phyloP scores from a whole-genome alignment of 2,797 vertebrate genomes.

The Manis crassicaudata region DNA sequence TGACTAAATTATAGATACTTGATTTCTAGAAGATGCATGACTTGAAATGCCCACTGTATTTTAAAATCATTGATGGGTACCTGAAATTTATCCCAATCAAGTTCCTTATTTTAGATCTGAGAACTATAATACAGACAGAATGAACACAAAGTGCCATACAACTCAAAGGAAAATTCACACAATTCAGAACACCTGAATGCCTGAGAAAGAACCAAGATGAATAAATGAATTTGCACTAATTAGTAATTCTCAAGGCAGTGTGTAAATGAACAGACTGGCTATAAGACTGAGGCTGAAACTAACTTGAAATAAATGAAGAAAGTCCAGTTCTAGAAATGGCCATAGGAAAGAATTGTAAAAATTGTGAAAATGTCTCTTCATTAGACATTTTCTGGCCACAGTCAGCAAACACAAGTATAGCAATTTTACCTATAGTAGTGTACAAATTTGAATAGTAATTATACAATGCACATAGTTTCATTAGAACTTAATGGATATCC shows the following conservation, averaged over 20 bases:
- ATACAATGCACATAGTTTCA: not conserved
- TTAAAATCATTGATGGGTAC: not conserved
- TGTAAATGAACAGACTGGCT: not conserved
- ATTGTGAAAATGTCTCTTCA: not conserved
- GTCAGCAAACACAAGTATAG: not conserved
- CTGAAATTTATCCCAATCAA: not conserved
- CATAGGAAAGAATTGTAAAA: not conserved
- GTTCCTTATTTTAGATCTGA: conserved; percentile 7
- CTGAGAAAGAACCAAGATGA: not conserved
- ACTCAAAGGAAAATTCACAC: not conserved
- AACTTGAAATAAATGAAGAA: not conserved
- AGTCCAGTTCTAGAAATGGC: not conserved
- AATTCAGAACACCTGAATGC: not conserved
- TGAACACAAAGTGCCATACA: not conserved
- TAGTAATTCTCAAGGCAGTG: not conserved
- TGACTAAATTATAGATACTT: not conserved
- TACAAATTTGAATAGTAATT: conserved; percentile 19
- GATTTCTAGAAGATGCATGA: not conserved
- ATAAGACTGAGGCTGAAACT: not conserved
- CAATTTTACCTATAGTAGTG: not conserved
- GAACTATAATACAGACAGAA: not conserved
- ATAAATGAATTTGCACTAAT: not conserved
- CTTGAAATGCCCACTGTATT: not conserved
- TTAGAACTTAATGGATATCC: not conserved
- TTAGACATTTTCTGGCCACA: not conserved